Evolutionary conservation across 2,888 invertebrate species (phyloP).

Genomic region (Phania funesta): DNA sequence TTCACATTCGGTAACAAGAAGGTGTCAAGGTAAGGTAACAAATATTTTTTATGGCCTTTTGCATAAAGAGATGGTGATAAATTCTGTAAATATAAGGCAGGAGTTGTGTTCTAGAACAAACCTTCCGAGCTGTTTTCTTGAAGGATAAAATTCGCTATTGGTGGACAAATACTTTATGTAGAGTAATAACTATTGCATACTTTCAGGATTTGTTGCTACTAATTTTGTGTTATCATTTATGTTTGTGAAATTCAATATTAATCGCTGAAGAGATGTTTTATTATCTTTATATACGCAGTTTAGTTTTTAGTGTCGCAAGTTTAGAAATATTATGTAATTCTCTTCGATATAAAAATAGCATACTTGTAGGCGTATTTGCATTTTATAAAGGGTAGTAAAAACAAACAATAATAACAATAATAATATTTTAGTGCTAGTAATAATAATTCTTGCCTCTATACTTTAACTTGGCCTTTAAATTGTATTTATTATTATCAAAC

Average conservation of each 20-base stretch:
- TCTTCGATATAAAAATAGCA: no score
- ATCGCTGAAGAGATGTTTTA: background rate
- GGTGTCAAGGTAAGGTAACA: no score
- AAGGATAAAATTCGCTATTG: no score
- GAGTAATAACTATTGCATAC: background rate
- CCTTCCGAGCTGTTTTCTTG: no score
- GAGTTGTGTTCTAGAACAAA: no score
- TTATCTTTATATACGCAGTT: background rate
- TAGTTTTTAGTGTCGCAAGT: background rate
- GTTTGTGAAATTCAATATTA: background rate
- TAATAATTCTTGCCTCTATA: background rate
- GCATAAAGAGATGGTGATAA: no score
- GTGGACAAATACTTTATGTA: no score
- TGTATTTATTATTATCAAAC: background rate
- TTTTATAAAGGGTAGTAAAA: background rate
- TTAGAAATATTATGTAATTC: no score
- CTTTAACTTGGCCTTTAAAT: background rate
- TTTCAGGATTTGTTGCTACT: background rate
- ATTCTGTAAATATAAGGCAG: no score
- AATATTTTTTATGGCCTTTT: no score
- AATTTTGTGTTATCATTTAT: background rate
- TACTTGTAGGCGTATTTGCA: constrained; percentile 13
- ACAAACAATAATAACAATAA: background rate
- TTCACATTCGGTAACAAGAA: no score
- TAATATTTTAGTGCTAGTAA: constrained; percentile 11